Evolutionary conservation across 2,797 vertebrate genomes (phyloP), one percentile per base, ranked within the genome.

Genomic region (Rhinoraja longicauda): DNA sequence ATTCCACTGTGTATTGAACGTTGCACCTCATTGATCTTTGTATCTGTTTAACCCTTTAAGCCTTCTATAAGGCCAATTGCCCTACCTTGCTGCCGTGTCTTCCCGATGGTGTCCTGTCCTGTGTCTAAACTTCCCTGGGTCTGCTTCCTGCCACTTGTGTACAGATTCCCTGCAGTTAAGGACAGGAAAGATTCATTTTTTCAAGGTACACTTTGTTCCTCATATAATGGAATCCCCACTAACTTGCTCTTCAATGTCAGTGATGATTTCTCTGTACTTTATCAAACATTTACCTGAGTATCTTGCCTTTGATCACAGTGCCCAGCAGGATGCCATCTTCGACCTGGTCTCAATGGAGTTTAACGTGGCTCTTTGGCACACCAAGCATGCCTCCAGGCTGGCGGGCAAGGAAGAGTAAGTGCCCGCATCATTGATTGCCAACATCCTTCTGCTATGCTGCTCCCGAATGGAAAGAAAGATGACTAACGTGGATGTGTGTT

Each of bases 361-460:
- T 96, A 99, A 99, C 76, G 96, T 99, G 64, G 99, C 97, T 90
- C 59, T 99, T 1, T 99, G 99, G 99, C 97, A 98, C 95, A 99
- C 98, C 93, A 99, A 99, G 95, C 99, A 98, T 93, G 98, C 98
- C 93, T 99, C 98, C 32, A 97, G 98, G 95, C 95, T 98, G 19
- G 97, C 99, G 93, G 98, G 98, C 94, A 99, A 99, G 96, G 99
- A 99, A 96, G 98, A 99, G 99, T 99, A 97, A 95, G 98, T 97
- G 88, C 67, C 59, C 26, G 6, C 15, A 64, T 81, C 15, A 32
- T 59, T 88, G 59, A n/a, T 29, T 53, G 67, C 21, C 26, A 79
- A 26, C 26, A 21, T 93, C n/a, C 53, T 88, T 93, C 36, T 36
- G 17, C 12, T 36, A 8, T 72, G 29, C 32, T 81, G 12, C 19